Conservation (phyloP, 1,140 invertebrate species). For the Cheumatopsyche charites region DNA sequence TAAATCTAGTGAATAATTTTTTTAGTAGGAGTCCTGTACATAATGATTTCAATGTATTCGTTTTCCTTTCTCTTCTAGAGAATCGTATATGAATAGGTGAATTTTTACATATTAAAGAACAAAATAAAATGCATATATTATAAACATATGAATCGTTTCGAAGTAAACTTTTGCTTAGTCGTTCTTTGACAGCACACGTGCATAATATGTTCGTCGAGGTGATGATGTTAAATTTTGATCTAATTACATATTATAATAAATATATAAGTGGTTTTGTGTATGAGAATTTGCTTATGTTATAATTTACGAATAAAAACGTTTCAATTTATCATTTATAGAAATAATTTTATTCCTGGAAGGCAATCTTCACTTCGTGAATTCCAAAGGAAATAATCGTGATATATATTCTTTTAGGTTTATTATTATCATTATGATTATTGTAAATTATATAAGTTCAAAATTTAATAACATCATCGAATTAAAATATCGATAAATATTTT, state of each 20-base stretch:
- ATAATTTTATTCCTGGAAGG: constrained; percentile 21
- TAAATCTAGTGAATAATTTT: constrained; percentile 31
- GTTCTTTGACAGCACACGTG: constrained; percentile 38
- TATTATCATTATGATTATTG: constrained; percentile 3
- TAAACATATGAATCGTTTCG: constrained; percentile 35
- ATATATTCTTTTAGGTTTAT: constrained; percentile 16
- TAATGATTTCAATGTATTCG: constrained; percentile 48
- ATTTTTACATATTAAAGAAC: constrained; percentile 43
- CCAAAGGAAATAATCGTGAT: constrained; percentile 25
- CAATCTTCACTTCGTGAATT: constrained; percentile 22
- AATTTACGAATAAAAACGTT: background rate
- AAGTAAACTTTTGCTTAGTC: constrained; percentile 46
- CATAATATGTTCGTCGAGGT: constrained; percentile 29
- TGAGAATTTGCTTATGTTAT: background rate
- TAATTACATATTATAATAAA: constrained; percentile 14
- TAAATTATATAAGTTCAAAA: constrained; percentile 13
- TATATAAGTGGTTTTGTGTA: too few species aligned
- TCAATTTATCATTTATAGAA: background rate
- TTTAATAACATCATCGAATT: constrained; percentile 11
- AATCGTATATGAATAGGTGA: constrained; percentile 48
- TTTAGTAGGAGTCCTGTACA: constrained; percentile 45
- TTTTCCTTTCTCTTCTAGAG: constrained; percentile 44
- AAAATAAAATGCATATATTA: constrained; percentile 32
- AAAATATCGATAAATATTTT: constrained; percentile 26
- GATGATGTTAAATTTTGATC: constrained; percentile 43